Conservation (phyloP, 1,140 invertebrate genomes). For the Heliconius hewitsoni region DNA sequence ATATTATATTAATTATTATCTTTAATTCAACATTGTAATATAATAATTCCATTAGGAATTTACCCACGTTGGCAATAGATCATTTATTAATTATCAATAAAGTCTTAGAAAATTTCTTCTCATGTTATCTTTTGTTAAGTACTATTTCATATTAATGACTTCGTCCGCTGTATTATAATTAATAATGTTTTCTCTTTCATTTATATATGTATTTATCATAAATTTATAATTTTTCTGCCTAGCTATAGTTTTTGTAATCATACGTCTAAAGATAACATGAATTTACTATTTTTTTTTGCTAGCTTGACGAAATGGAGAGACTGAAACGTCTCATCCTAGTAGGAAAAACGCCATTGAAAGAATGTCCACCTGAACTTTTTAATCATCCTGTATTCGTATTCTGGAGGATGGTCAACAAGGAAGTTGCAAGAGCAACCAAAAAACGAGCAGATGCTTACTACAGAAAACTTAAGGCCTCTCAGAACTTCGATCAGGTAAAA, state of each 20-base stretch:
- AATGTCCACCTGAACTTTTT: slow-evolving; percentile 84
- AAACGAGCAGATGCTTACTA: slow-evolving; percentile 82
- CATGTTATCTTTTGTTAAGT: background rate
- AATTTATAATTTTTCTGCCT: no score
- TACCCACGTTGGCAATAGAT: background rate
- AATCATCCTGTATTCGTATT: slow-evolving; percentile 86
- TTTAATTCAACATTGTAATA: background rate
- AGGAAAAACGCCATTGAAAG: slow-evolving; percentile 83
- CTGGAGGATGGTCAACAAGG: slow-evolving; percentile 78
- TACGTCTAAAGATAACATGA: background rate
- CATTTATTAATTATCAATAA: background rate
- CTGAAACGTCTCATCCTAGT: slow-evolving; percentile 85
- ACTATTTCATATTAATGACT: background rate
- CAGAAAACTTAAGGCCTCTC: slow-evolving; percentile 81
- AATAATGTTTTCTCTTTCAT: background rate
- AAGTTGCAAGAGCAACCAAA: slow-evolving; percentile 74
- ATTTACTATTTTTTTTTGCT: slow-evolving; percentile 5
- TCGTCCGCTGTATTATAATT: background rate
- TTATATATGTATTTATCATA: no score
- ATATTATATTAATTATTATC: background rate
- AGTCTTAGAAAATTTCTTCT: background rate
- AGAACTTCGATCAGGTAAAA: slow-evolving; percentile 80
- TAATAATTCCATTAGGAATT: background rate
- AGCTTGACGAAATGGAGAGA: slow-evolving; percentile 85
- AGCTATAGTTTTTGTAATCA: no score